These are phyloP conservation scores for Heliconius ethilla DNA, from an alignment of 2,888 invertebrate genomes.

Conservation along the genomic window DNA sequence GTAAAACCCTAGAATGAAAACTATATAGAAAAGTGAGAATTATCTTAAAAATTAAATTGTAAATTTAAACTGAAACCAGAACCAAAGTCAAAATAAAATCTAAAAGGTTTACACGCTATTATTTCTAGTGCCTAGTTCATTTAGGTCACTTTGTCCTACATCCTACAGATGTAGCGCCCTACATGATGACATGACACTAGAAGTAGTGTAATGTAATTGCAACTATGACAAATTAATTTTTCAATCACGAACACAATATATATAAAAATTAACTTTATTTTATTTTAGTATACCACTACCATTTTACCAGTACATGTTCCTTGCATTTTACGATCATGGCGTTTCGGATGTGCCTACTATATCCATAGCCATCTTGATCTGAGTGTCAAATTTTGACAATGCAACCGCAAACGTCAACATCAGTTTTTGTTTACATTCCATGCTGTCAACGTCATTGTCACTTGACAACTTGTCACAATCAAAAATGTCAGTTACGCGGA, in stretches of 20 bases:
- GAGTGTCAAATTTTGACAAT: not conserved
- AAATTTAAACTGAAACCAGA: too few relatives aligned
- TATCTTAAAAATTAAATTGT: too few relatives aligned
- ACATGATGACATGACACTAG: not conserved
- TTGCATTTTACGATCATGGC: too few relatives aligned
- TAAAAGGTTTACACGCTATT: too few relatives aligned
- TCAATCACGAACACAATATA: not conserved
- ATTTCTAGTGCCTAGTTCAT: too few relatives aligned
- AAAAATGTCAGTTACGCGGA: slow-evolving; percentile 63
- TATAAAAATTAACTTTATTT: not conserved
- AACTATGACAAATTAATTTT: not conserved
- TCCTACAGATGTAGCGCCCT: too few relatives aligned
- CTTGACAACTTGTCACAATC: not conserved
- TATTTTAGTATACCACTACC: too few relatives aligned
- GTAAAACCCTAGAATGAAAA: too few relatives aligned
- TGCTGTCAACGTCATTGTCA: not conserved
- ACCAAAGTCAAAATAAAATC: too few relatives aligned
- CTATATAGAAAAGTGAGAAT: too few relatives aligned
- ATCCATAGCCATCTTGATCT: not conserved
- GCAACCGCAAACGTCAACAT: not conserved
- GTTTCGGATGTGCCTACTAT: not conserved
- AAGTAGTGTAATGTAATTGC: not conserved
- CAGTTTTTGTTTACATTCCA: not conserved
- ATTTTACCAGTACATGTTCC: too few relatives aligned
- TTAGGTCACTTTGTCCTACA: too few relatives aligned